Evolutionary conservation across 2,888 invertebrate genomes (phyloP).

Genomic region (Thera britannica): DNA sequence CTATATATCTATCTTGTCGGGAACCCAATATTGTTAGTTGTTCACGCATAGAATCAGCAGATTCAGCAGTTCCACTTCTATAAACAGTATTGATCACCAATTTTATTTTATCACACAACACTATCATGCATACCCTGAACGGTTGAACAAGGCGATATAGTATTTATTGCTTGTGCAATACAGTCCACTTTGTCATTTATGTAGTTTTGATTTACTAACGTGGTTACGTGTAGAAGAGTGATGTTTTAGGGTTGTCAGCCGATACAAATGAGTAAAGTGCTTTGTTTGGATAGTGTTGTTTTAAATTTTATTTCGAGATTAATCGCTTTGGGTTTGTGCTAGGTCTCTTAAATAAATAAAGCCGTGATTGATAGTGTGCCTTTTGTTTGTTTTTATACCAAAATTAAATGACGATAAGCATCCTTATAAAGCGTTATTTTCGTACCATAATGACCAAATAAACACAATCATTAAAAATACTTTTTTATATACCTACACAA

Average conservation of each 20-base stretch:
- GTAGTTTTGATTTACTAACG: constrained; percentile 38
- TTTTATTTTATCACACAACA: constrained; percentile 20
- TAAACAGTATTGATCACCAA: not conserved
- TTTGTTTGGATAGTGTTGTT: constrained; percentile 34
- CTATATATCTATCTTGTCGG: not conserved
- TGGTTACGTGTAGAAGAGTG: constrained; percentile 47
- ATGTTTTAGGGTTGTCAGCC: constrained; percentile 45
- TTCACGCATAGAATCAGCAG: not conserved
- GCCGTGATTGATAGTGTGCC: not conserved
- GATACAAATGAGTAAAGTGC: constrained; percentile 46
- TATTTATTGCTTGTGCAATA: constrained; percentile 13
- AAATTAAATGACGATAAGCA: not conserved
- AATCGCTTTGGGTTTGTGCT: not conserved
- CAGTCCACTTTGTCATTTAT: constrained; percentile 20
- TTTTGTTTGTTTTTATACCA: not conserved
- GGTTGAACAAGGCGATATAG: constrained; percentile 29
- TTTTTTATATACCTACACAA: too few relatives aligned
- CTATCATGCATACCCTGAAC: constrained; percentile 21
- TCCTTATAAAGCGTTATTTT: too few relatives aligned
- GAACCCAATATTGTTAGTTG: not conserved
- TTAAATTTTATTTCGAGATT: constrained; percentile 31
- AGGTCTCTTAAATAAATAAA: not conserved
- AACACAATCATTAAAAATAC: too few relatives aligned
- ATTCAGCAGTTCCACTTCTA: constrained; percentile 21
- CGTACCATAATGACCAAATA: too few relatives aligned